These are phyloP conservation scores for Galagoides demidoff DNA, from an alignment of 2,797 vertebrate species.

Conservation along the genomic window DNA sequence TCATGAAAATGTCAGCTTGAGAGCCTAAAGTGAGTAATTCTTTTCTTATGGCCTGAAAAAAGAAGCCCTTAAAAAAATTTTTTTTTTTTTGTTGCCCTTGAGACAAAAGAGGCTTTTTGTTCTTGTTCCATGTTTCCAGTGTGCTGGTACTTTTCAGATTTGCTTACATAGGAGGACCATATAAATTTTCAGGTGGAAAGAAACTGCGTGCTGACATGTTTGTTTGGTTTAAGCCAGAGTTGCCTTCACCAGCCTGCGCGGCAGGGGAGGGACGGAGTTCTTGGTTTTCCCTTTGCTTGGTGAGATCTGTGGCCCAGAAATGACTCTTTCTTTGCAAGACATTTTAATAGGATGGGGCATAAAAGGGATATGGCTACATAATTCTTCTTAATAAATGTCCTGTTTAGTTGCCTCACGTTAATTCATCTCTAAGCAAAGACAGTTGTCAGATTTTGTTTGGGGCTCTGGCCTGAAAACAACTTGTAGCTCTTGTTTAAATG, in stretches of 20 bases:
- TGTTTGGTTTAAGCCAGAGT: neutral
- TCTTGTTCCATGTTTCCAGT: slow-evolving; percentile 65
- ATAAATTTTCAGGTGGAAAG: slow-evolving; percentile 54
- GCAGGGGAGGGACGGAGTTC: neutral
- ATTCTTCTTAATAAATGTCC: slow-evolving; percentile 70
- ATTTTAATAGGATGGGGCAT: slow-evolving; percentile 52
- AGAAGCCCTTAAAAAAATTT: neutral
- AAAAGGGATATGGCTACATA: slow-evolving; percentile 38
- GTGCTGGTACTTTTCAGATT: slow-evolving; percentile 44
- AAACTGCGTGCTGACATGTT: neutral
- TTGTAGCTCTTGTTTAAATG: neutral
- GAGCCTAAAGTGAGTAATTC: slow-evolving; percentile 65
- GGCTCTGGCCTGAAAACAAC: slow-evolving; percentile 19
- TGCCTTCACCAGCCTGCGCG: neutral
- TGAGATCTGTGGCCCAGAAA: slow-evolving; percentile 12
- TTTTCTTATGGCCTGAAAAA: slow-evolving; percentile 61
- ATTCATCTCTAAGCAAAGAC: slow-evolving; percentile 62
- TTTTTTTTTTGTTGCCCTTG: slow-evolving; percentile 63
- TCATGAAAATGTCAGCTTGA: slow-evolving; percentile 75
- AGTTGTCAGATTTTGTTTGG: slow-evolving; percentile 44
- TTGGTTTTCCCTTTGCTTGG: neutral
- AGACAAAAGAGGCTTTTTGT: slow-evolving; percentile 62
- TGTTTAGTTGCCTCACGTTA: slow-evolving; percentile 51
- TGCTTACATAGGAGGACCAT: neutral
- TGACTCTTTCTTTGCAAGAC: slow-evolving; percentile 35